These are phyloP conservation scores for Lasioglossum calceatum DNA, from an alignment of 2,888 invertebrate species.

Conservation along the genomic window DNA sequence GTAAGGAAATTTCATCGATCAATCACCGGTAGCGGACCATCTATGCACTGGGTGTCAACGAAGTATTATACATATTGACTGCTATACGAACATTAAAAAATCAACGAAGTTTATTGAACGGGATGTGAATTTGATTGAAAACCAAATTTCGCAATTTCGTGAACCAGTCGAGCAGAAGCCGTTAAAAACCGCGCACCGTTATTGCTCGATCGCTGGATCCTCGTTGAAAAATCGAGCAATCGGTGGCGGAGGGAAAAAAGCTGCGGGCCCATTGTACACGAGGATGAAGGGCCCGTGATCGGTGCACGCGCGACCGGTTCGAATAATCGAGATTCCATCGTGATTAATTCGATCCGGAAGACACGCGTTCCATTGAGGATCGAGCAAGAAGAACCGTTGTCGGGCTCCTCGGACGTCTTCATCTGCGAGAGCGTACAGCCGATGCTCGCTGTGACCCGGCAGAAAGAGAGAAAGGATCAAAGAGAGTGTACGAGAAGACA, in stretches of 20 bases:
- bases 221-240: neutral
- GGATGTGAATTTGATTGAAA: too few relatives aligned
- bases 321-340: slow-evolving; percentile 54
- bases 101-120: too few relatives aligned
- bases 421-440: slow-evolving; percentile 29
- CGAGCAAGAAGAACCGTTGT: slow-evolving; percentile 54
- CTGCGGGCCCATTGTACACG: neutral
- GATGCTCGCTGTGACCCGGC: slow-evolving; percentile 46
- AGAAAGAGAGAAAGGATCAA: neutral
- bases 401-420: slow-evolving; percentile 49
- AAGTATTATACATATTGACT: neutral
- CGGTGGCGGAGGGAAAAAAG: neutral
- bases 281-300: neutral
- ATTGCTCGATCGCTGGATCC: neutral
- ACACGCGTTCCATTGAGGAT: slow-evolving; percentile 49
- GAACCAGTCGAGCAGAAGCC: neutral
- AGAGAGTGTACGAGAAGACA: neutral
- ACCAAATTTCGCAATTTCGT: neutral
- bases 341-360: slow-evolving; percentile 63
- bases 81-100: too few relatives aligned
- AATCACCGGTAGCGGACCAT: slow-evolving; percentile 24
- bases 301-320: slow-evolving; percentile 42
- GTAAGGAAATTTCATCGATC: slow-evolving; percentile 57
- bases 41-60: neutral
- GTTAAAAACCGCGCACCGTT: neutral